Evolutionary conservation across 92 coral and sea anemone species (phyloP).

Genomic region (Umimayanthus chanpuru): DNA sequence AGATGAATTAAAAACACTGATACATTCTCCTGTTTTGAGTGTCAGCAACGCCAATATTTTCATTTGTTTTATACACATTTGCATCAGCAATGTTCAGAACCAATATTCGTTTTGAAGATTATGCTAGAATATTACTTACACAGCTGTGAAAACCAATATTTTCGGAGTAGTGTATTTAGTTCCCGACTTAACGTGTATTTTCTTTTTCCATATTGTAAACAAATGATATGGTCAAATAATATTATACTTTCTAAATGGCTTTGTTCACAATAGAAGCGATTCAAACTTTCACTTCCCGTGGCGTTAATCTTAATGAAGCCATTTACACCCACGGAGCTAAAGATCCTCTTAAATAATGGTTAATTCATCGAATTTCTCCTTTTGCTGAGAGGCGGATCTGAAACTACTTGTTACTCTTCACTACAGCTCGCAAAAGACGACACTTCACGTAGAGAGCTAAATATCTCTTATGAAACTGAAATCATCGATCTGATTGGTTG

Average conservation of each 20-base stretch:
- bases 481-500: slow-evolving; percentile 13
- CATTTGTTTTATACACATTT: not conserved
- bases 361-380: slow-evolving; percentile 37
- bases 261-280: not conserved
- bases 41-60: not conserved
- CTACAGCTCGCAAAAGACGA: not conserved
- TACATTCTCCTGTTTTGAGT: not conserved
- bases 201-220: not conserved
- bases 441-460: slow-evolving; percentile 3
- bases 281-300: not conserved
- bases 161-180: not conserved
- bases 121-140: not conserved
- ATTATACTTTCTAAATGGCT: not conserved
- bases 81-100: not conserved
- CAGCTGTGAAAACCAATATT: not conserved
- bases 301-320: not conserved
- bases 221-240: not conserved
- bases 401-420: slow-evolving; percentile 5
- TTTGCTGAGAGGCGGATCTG: not conserved
- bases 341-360: slow-evolving; percentile 9
- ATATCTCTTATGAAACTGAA: not conserved
- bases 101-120: not conserved
- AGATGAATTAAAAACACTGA: not conserved
- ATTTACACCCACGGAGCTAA: slow-evolving; percentile 17
- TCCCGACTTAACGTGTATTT: not conserved